Evolutionary conservation across 2,797 vertebrate genomes (phyloP).

Genomic region (Tachyglossus aculeatus): DNA sequence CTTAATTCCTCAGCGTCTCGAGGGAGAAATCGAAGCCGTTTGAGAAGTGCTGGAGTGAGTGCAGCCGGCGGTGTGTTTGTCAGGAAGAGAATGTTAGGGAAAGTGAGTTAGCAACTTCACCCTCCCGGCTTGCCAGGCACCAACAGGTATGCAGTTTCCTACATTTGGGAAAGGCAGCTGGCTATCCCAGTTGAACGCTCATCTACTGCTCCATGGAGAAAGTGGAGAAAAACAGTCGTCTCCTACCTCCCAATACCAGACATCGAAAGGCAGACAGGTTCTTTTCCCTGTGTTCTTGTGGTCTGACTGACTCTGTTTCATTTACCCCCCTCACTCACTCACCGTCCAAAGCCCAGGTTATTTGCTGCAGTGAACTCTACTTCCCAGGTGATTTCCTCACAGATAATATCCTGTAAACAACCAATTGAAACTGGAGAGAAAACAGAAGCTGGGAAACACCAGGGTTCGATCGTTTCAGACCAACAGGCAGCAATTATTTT

Average conservation of each 20-base stretch:
- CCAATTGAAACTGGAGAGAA: constrained; percentile 42
- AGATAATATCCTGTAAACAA: constrained; percentile 45
- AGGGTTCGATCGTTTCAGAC: constrained; percentile 39
- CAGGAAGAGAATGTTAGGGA: constrained; percentile 62
- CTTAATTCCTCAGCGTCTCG: constrained; percentile 67
- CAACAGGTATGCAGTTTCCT: constrained; percentile 75
- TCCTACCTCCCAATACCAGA: constrained; percentile 49
- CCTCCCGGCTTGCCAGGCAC: constrained; percentile 64
- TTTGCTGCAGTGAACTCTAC: constrained; percentile 9
- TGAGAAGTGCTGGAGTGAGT: constrained; percentile 65
- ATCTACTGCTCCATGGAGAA: constrained; percentile 57
- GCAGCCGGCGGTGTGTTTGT: constrained; percentile 55
- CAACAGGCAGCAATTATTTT: constrained; percentile 33
- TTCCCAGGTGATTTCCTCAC: constrained; percentile 18
- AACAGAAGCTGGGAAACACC: constrained; percentile 42
- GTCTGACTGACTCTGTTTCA: constrained; percentile 37
- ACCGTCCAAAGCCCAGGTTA: constrained; percentile 50
- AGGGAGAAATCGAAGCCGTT: constrained; percentile 70
- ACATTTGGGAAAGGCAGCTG: constrained; percentile 74
- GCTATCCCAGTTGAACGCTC: constrained; percentile 64
- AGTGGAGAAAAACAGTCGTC: constrained; percentile 72
- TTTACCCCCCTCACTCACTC: constrained; percentile 46
- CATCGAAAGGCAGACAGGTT: constrained; percentile 47
- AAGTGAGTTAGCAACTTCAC: constrained; percentile 68
- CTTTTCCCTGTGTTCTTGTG: constrained; percentile 29